Evolutionary conservation across 1,140 invertebrate genomes (phyloP).

Genomic region (Diprion similis): DNA sequence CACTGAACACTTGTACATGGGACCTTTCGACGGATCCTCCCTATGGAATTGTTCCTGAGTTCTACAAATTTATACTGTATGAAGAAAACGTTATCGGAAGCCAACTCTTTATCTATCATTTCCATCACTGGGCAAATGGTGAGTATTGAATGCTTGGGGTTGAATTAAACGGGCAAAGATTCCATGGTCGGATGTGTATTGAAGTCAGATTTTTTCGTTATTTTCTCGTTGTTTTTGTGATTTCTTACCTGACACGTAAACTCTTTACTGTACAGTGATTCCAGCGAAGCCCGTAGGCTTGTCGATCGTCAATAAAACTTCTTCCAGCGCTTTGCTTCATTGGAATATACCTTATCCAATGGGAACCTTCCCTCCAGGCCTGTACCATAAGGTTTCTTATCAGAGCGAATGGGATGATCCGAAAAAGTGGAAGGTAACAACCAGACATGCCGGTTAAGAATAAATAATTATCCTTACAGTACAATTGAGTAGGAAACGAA

Average conservation of each 20-base stretch:
- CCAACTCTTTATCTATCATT: constrained; percentile 56
- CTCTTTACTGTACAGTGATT: constrained; percentile 59
- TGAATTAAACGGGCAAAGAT: too few species aligned
- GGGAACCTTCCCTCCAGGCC: constrained; percentile 64
- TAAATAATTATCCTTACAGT: background rate
- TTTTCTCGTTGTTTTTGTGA: background rate
- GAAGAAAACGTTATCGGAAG: constrained; percentile 66
- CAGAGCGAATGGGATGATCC: constrained; percentile 66
- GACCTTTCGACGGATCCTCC: constrained; percentile 63
- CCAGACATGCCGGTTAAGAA: background rate
- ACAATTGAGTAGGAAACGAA: background rate
- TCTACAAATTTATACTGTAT: constrained; percentile 64
- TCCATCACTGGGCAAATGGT: constrained; percentile 70
- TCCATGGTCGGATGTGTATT: too few species aligned
- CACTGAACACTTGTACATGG: constrained; percentile 62
- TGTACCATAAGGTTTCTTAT: constrained; percentile 69
- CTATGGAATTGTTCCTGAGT: constrained; percentile 67
- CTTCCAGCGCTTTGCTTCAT: constrained; percentile 64
- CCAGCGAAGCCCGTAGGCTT: constrained; percentile 67
- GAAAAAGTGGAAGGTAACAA: constrained; percentile 63
- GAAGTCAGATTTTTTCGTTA: too few species aligned
- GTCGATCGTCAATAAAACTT: constrained; percentile 61
- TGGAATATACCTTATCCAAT: constrained; percentile 69
- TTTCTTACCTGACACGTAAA: background rate
- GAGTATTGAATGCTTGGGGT: constrained; percentile 26